These are phyloP conservation scores for Serranus cabrilla DNA, from an alignment of 2,797 vertebrate species.

Conservation along the genomic window DNA sequence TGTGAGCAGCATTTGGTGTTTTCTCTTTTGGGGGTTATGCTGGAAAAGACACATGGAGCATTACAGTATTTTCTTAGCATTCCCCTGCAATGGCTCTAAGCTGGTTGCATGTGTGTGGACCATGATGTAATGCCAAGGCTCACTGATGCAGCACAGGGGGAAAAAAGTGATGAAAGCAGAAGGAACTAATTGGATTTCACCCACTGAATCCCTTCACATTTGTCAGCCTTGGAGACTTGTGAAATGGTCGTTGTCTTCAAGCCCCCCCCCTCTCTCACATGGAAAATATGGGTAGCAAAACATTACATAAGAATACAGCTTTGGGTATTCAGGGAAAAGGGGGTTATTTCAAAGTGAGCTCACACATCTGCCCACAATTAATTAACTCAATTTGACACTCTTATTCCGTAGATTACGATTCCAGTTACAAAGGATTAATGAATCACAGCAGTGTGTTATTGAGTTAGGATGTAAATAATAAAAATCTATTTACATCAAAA, in stretches of 20 bases:
- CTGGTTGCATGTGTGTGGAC: conserved; percentile 61
- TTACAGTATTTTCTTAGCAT: conserved; percentile 42
- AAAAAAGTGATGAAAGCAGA: conserved; percentile 59
- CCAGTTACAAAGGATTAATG: conserved; percentile 47
- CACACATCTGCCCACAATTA: conserved; percentile 60
- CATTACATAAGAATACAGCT: conserved; percentile 59
- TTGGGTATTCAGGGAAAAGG: conserved; percentile 27
- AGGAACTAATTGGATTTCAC: conserved; percentile 60
- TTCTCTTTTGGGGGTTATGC: conserved; percentile 15
- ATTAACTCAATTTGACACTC: conserved; percentile 49
- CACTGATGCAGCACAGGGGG: conserved; percentile 35
- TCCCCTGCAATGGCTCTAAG: conserved; percentile 42
- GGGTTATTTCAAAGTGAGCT: conserved; percentile 53
- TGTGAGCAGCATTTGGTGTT: conserved; percentile 27
- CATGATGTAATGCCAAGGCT: conserved; percentile 68
- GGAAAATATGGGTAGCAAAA: conserved; percentile 64
- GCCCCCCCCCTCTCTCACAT: conserved; percentile 5
- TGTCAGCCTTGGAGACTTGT: conserved; percentile 54
- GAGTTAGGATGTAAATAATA: conserved; percentile 28
- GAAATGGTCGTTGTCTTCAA: conserved; percentile 50
- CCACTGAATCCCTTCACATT: conserved; percentile 51
- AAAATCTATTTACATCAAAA: conserved; percentile 39
- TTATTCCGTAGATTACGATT: conserved; percentile 33
- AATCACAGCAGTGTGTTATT: conserved; percentile 32
- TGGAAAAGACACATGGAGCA: conserved; percentile 24